Evolutionary conservation across 2,888 invertebrate species (phyloP).

Genomic region (Ariolimax columbianus): DNA sequence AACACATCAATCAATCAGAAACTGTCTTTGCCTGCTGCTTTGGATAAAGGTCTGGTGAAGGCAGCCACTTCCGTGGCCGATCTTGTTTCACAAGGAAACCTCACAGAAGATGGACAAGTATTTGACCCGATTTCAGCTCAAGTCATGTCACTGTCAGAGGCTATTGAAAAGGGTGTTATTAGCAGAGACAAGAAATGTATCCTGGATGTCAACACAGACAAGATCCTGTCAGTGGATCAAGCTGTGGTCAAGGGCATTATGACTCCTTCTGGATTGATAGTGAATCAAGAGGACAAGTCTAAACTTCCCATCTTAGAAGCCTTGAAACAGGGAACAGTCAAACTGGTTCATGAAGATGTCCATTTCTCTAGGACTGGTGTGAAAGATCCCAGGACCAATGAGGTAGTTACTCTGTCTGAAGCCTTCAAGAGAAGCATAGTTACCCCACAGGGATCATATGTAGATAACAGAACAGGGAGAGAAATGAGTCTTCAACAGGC

Average conservation of each 20-base stretch:
- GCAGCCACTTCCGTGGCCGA: constrained; percentile 90
- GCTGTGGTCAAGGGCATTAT: constrained; percentile 91
- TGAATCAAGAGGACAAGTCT: constrained; percentile 83
- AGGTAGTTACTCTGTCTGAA: constrained; percentile 89
- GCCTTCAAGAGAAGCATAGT: constrained; percentile 93
- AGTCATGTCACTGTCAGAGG: constrained; percentile 87
- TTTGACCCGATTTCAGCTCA: constrained; percentile 88
- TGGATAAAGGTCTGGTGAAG: constrained; percentile 84
- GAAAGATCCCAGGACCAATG: constrained; percentile 83
- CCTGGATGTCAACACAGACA: constrained; percentile 87
- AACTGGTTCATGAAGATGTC: constrained; percentile 88
- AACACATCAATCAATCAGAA: constrained; percentile 88
- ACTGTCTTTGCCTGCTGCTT: constrained; percentile 89
- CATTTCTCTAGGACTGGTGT: constrained; percentile 90
- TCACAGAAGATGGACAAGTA: constrained; percentile 80
- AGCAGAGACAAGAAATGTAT: constrained; percentile 92
- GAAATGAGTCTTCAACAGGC: constrained; percentile 89
- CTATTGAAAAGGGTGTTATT: constrained; percentile 90
- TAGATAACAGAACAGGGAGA: constrained; percentile 83
- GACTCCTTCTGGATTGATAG: constrained; percentile 86
- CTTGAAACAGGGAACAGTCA: constrained; percentile 89
- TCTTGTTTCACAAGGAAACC: constrained; percentile 83
- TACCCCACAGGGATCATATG: constrained; percentile 88
- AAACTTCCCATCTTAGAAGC: constrained; percentile 85
- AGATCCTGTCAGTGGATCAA: constrained; percentile 88